Base-by-base conservation (phyloP, 2,888 invertebrate species). In the Bellardia pandia region DNA sequence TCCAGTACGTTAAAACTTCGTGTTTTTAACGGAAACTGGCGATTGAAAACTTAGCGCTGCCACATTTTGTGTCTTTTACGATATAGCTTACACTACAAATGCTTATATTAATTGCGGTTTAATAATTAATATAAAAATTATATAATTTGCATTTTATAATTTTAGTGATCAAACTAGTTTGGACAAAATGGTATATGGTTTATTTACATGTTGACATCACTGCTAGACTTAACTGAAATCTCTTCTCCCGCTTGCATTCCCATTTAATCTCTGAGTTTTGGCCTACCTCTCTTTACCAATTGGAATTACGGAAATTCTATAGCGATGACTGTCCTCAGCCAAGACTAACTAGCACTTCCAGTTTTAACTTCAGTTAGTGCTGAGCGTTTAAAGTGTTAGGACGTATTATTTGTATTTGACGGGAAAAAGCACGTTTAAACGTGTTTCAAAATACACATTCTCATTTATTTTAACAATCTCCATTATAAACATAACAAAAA, bases 291-390 rank as follows among this genome's bases (percentile, higher is more conserved):
- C 68, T 62, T 33, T 78, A 48, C 84, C 84, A 85, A 86, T 85
- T 89, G 88, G 89, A 89, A 88, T 53, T 33, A 56, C 56, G 53
- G 60, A 60, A 86, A 85, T 86, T 79, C 72, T 79, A 72, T 45
- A 71, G 51, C 42, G 64, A 71, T 74, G 84, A 81, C 62, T 77
- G 78, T 68, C 8, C 85, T 80, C 51, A 69, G 76, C 37, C 64
- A 30, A 83, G 69, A 64, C 33, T 72, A 37, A 89, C 81, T 88
- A 88, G 51, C 33, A 81, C 74, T 89, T 82, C 89, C 88, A 84
- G 86, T 78, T 90, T 91, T 83, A 74, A 77, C 72, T 90, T 92
- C 86, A 92, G 92, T 92, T 91, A 90, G 89, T 89, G 89, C 89
- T 90, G 71, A 90, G 77, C 78, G 89, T 89, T 88, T 90, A 89